Evolutionary conservation across 2,888 invertebrate species (phyloP).

Genomic region (Cordilura impudica): DNA sequence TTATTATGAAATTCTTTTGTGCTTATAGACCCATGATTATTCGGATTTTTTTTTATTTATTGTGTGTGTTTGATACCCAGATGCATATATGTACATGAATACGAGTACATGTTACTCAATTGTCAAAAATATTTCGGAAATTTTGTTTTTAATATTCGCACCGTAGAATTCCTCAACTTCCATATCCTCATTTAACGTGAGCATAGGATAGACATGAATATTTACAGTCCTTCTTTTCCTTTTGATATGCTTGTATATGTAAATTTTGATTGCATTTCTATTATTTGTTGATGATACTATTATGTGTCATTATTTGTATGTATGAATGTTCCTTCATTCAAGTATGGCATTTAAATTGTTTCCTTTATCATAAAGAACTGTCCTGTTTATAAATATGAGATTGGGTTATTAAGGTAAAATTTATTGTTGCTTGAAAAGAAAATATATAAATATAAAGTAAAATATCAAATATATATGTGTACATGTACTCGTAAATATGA

Average conservation of each 20-base stretch:
- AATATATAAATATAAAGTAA: neutral
- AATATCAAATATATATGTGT: neutral
- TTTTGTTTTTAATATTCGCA: too few relatives aligned
- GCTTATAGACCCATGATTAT: neutral
- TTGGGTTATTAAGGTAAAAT: neutral
- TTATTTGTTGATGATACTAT: conserved; percentile 6
- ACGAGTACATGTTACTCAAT: too few relatives aligned
- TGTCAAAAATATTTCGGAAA: too few relatives aligned
- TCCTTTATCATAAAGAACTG: neutral
- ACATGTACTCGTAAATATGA: too few relatives aligned
- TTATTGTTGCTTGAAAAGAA: neutral
- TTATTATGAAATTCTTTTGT: neutral
- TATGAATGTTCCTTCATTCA: neutral
- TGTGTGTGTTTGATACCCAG: neutral
- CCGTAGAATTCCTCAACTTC: too few relatives aligned
- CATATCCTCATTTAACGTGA: too few relatives aligned
- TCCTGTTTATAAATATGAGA: neutral
- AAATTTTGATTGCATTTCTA: conserved; percentile 1
- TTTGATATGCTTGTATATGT: neutral
- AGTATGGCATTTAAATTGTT: neutral
- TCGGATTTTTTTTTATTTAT: neutral
- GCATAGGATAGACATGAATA: neutral
- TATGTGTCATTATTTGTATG: too few relatives aligned
- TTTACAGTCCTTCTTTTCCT: neutral
- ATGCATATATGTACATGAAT: neutral